Conservation (phyloP, 2,888 invertebrate species). For the Drosophila sordidapex region DNA sequence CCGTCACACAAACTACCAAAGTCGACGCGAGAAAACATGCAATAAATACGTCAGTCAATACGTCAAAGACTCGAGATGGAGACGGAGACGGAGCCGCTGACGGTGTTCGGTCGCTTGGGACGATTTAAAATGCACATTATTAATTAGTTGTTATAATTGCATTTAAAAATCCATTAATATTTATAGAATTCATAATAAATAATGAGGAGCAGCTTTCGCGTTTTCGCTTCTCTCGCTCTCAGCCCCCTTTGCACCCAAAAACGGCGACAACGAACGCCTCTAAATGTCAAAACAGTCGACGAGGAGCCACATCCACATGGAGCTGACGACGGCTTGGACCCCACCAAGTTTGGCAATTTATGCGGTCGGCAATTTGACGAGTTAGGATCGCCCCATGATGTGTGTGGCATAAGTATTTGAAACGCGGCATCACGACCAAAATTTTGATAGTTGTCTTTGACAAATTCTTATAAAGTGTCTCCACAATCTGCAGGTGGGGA, state of each 20-base stretch:
- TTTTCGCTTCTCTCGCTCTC: conserved; percentile 11
- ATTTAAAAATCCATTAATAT: conserved; percentile 85
- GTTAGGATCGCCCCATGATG: conserved; percentile 56
- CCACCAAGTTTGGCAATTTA: conserved; percentile 74
- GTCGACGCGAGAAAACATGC: conserved; percentile 79
- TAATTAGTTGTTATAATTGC: conserved; percentile 85
- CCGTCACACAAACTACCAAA: conserved; percentile 27
- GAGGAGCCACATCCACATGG: conserved; percentile 24
- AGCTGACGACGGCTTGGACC: conserved; percentile 14
- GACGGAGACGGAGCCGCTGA: conserved; percentile 10
- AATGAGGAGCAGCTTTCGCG: conserved; percentile 72
- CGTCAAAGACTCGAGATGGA: conserved; percentile 60
- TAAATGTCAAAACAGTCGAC: conserved; percentile 69
- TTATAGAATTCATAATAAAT: conserved; percentile 85
- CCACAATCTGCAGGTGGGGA: conserved; percentile 29
- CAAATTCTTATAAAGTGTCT: conserved; percentile 79
- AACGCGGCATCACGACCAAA: conserved; percentile 48
- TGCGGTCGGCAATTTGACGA: conserved; percentile 61
- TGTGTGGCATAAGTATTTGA: conserved; percentile 81
- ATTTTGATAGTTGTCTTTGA: conserved; percentile 74
- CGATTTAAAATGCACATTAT: conserved; percentile 84
- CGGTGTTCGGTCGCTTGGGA: conserved; percentile 42
- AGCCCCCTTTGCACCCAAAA: conserved; percentile 12
- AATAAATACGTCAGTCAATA: conserved; percentile 82
- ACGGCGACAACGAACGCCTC: conserved; percentile 66